These are phyloP conservation scores for Lepus townsendii DNA, from an alignment of 2,797 vertebrate species.

Conservation along the genomic window DNA sequence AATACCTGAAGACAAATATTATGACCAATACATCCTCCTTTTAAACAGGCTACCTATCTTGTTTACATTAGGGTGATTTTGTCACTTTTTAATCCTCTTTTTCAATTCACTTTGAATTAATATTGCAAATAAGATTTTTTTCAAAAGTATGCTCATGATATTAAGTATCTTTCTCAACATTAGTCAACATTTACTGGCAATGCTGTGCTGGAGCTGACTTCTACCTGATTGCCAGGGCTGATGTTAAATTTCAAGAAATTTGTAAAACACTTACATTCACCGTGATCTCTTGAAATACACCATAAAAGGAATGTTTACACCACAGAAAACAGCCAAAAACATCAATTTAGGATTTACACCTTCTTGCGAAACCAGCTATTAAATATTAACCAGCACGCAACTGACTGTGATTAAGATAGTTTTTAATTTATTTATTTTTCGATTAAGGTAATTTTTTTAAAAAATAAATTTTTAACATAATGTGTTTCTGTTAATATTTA, in stretches of 20 bases:
- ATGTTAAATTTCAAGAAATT: slow-evolving; percentile 2
- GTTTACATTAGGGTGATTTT: slow-evolving; percentile 14
- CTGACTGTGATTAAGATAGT: neutral
- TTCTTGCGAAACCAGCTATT: neutral
- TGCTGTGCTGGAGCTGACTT: neutral
- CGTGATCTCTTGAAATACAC: neutral
- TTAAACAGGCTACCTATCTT: neutral
- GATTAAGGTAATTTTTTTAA: neutral
- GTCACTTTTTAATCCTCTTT: neutral
- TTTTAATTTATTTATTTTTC: no score
- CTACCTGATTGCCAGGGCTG: neutral
- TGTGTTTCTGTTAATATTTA: no score
- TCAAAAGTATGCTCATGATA: neutral
- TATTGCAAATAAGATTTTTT: neutral
- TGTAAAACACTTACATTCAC: neutral
- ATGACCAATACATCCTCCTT: neutral
- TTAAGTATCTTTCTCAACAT: neutral
- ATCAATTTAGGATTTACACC: neutral
- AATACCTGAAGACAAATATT: neutral
- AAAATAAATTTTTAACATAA: neutral
- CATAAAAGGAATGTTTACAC: neutral
- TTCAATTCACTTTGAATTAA: slow-evolving; percentile 7
- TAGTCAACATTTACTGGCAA: neutral
- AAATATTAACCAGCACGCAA: neutral
- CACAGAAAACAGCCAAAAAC: neutral